Percentiles rank a stretch among this genome's conserved stretches.
phyloP scores from a whole-genome alignment of 1,140 invertebrate genomes.

The Homalodisca vitripennis region DNA sequence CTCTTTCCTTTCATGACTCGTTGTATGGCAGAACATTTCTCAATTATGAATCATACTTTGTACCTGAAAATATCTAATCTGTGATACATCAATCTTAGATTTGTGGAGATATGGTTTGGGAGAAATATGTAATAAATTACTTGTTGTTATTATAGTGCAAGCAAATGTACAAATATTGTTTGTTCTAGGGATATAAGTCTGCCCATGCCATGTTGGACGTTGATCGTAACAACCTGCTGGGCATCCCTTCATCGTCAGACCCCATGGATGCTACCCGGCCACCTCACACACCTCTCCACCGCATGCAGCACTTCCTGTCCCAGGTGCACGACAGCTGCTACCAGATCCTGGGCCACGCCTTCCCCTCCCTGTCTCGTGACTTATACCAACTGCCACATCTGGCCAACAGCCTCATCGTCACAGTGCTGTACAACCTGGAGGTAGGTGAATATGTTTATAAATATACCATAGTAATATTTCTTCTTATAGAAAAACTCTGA shows the following conservation, averaged over 20 bases:
- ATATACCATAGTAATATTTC: too few relatives aligned
- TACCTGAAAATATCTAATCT: too few relatives aligned
- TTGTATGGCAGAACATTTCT: too few relatives aligned
- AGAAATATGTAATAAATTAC: too few relatives aligned
- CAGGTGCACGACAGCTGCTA: slow-evolving; percentile 70
- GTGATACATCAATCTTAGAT: too few relatives aligned
- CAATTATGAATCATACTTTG: too few relatives aligned
- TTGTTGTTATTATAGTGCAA: too few relatives aligned
- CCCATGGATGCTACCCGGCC: slow-evolving; percentile 44
- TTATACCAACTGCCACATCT: slow-evolving; percentile 72
- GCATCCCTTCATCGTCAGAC: slow-evolving; percentile 47
- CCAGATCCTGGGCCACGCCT: slow-evolving; percentile 75
- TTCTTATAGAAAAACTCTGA: too few relatives aligned
- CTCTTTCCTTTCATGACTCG: too few relatives aligned
- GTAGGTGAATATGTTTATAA: too few relatives aligned
- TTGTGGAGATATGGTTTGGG: too few relatives aligned
- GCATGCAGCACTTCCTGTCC: slow-evolving; percentile 67
- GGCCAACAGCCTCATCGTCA: slow-evolving; percentile 58
- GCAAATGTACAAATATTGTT: not conserved
- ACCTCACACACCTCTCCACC: slow-evolving; percentile 43
- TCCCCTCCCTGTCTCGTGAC: slow-evolving; percentile 76
- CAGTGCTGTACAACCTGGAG: slow-evolving; percentile 68
- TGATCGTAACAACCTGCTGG: slow-evolving; percentile 67
- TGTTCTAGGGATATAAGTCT: slow-evolving; percentile 60
- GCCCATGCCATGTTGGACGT: slow-evolving; percentile 68